phyloP scores from a whole-genome alignment of 2,797 vertebrate species.

The Antennarius maculatus region DNA sequence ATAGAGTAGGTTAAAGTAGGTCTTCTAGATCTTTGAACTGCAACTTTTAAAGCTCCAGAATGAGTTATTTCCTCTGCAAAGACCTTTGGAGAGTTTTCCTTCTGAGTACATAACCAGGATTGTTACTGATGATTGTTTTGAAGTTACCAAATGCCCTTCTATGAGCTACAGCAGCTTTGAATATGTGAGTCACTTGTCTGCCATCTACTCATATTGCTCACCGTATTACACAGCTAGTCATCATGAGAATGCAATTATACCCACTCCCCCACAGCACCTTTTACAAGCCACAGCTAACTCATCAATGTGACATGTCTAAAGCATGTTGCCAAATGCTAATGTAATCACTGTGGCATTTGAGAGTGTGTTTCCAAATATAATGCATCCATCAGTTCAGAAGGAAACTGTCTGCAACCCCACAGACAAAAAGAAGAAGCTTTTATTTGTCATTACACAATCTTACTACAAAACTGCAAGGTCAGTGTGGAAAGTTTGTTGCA shows the following conservation, averaged over 20 bases:
- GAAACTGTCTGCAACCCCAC: background rate
- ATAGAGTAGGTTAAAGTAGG: background rate
- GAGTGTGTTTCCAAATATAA: constrained; percentile 14
- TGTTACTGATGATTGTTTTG: constrained; percentile 1
- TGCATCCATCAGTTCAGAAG: background rate
- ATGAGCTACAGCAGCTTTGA: constrained; percentile 11
- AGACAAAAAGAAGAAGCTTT: background rate
- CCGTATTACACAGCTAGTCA: constrained; percentile 47
- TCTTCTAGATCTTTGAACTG: background rate
- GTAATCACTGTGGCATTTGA: constrained; percentile 21
- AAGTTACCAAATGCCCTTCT: constrained; percentile 25
- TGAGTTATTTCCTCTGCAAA: too few species aligned
- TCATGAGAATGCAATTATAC: constrained; percentile 62
- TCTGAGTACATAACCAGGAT: constrained; percentile 3
- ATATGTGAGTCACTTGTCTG: constrained; percentile 41
- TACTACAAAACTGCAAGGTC: too few species aligned
- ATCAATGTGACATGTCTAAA: constrained; percentile 54
- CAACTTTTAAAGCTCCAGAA: background rate
- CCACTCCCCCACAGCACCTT: constrained; percentile 52
- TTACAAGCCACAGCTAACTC: constrained; percentile 67
- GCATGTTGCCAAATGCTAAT: constrained; percentile 50
- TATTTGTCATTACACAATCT: too few species aligned
- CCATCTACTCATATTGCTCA: constrained; percentile 42
- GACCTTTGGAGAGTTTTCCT: background rate
- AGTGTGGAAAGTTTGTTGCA: too few species aligned